phyloP scores from a whole-genome alignment of 2,888 invertebrate species.

The Chymomyza caudatula region DNA sequence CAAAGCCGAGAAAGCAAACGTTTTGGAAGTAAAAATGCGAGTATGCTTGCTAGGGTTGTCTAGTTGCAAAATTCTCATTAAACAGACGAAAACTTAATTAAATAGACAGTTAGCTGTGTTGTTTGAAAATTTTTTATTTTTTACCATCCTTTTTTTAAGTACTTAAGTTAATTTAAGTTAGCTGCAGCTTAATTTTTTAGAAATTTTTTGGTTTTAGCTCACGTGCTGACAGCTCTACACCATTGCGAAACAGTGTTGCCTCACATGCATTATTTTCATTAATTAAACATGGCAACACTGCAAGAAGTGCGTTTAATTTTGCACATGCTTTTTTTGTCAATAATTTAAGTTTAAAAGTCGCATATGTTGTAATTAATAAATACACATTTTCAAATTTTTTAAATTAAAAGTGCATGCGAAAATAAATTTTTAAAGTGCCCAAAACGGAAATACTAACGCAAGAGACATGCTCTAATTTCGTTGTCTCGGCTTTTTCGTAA shows the following conservation, averaged over 20 bases:
- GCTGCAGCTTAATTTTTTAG: no score
- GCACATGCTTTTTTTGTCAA: background rate
- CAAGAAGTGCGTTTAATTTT: background rate
- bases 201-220: background rate
- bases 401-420: background rate
- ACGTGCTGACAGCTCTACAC: background rate
- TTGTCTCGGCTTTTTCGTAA: background rate
- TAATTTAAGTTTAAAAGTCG: background rate
- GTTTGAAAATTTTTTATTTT: no score
- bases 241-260: background rate
- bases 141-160: no score
- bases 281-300: background rate
- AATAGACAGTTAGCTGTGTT: background rate
- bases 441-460: background rate
- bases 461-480: background rate
- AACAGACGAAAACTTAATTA: background rate
- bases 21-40: background rate
- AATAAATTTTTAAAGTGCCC: background rate
- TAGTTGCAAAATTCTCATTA: background rate
- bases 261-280: background rate
- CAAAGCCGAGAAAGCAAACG: background rate
- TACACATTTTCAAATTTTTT: background rate
- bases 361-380: background rate
- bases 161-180: no score
- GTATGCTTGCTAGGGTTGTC: slow-evolving; percentile 12